These are phyloP conservation scores for Distichodus sexfasciatus DNA, from an alignment of 2,797 vertebrate species.

Conservation along the genomic window DNA sequence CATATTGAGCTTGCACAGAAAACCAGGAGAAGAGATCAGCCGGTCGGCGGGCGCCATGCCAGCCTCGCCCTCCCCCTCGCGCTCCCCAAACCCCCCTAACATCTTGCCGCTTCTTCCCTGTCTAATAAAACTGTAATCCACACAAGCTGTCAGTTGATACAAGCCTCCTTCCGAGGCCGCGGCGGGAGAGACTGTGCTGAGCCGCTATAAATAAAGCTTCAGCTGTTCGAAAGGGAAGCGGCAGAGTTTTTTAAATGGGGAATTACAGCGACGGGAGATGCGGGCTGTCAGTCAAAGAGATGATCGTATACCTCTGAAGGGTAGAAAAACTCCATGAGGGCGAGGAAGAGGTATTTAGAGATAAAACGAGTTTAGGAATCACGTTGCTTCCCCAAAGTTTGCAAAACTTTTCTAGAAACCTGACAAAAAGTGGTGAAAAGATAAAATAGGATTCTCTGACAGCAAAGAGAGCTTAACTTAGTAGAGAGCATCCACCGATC, in stretches of 20 bases:
- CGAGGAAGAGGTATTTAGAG: constrained; percentile 8
- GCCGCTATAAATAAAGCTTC: constrained; percentile 76
- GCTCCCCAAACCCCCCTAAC: constrained; percentile 74
- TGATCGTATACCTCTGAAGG: constrained; percentile 37
- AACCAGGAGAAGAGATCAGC: constrained; percentile 67
- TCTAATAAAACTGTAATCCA: constrained; percentile 82
- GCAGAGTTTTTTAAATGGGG: constrained; percentile 63
- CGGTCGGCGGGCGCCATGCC: constrained; percentile 68
- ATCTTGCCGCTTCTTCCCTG: constrained; percentile 79
- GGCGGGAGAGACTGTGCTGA: constrained; percentile 64
- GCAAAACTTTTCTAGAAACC: not conserved
- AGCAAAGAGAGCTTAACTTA: too few species aligned
- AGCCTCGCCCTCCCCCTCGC: constrained; percentile 63
- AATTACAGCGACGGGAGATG: constrained; percentile 52
- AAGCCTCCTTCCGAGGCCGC: constrained; percentile 76
- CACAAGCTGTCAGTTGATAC: constrained; percentile 85
- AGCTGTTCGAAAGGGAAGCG: constrained; percentile 66
- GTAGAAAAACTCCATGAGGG: constrained; percentile 23
- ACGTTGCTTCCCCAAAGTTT: constrained; percentile 13
- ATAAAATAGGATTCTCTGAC: too few species aligned
- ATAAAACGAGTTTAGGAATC: not conserved
- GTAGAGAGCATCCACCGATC: too few species aligned
- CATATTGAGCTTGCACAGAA: constrained; percentile 79
- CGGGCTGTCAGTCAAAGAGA: constrained; percentile 37
- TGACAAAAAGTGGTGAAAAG: not conserved